Evolutionary conservation across 1,140 invertebrate genomes (phyloP).

Genomic region (Bombus soroeensis): DNA sequence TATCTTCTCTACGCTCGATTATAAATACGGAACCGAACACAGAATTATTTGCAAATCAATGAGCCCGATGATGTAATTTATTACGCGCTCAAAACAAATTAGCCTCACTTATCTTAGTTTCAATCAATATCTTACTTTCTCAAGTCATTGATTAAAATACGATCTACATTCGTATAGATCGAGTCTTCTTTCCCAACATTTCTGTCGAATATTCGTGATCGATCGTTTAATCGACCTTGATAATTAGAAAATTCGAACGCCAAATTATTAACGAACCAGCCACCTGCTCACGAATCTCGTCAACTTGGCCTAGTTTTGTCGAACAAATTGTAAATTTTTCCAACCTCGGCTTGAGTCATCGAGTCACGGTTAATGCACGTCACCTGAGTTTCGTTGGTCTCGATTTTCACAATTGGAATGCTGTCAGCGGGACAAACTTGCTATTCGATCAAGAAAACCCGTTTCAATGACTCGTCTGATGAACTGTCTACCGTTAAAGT

Average conservation of each 20-base stretch:
- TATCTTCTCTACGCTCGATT: neutral
- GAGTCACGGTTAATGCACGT: conserved; percentile 21
- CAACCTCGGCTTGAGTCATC: conserved; percentile 20
- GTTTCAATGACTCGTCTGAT: neutral
- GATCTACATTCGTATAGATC: neutral
- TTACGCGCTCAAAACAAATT: neutral
- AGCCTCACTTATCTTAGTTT: neutral
- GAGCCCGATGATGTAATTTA: neutral
- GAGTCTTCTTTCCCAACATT: neutral
- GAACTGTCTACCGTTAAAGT: neutral
- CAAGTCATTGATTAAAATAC: neutral
- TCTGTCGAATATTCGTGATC: too few relatives aligned
- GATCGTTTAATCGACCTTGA: neutral
- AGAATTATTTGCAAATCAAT: neutral
- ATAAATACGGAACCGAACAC: neutral
- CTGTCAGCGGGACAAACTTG: neutral
- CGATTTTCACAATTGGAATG: conserved; percentile 9
- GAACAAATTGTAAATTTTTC: neutral
- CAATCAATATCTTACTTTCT: neutral
- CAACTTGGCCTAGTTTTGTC: conserved; percentile 27
- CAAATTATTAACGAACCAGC: neutral
- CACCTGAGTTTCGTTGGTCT: conserved; percentile 1
- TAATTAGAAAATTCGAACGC: neutral
- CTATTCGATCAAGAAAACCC: neutral
- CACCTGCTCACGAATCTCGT: neutral